Conservation (phyloP, 1,140 invertebrate genomes). For the Drosophila asahinai region DNA sequence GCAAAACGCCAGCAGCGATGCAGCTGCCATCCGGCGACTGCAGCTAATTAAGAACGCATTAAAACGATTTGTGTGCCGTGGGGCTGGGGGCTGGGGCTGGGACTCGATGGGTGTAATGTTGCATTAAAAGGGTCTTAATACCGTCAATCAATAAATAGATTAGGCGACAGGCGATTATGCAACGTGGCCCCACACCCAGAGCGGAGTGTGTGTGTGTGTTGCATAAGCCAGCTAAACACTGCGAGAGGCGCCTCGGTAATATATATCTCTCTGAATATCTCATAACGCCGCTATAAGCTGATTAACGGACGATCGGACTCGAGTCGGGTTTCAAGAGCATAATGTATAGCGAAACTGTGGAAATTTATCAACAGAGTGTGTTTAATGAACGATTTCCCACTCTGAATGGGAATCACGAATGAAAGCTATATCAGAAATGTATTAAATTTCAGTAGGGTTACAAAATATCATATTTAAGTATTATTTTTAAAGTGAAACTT, state of each 20-base stretch:
- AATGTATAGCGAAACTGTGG: background rate
- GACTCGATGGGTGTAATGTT: conserved; percentile 11
- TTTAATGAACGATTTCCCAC: background rate
- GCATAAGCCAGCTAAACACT: conserved; percentile 26
- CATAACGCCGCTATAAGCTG: conserved; percentile 40
- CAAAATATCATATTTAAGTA: background rate
- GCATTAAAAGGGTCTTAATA: conserved; percentile 39
- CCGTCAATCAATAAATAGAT: conserved; percentile 44
- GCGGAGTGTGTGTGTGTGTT: conserved; percentile 23
- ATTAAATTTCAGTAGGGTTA: background rate
- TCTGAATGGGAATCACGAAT: background rate
- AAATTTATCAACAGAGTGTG: conserved; percentile 1
- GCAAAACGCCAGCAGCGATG: conserved; percentile 32
- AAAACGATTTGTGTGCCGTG: conserved; percentile 56
- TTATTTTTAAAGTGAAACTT: too few relatives aligned
- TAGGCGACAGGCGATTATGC: conserved; percentile 40
- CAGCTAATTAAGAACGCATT: conserved; percentile 78
- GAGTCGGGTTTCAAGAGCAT: conserved; percentile 19
- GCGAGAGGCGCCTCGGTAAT: conserved; percentile 10
- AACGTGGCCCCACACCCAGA: conserved; percentile 22
- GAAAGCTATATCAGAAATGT: background rate
- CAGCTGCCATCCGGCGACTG: conserved; percentile 30
- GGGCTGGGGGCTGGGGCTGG: background rate
- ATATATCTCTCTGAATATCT: background rate
- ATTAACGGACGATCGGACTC: conserved; percentile 15